Percentiles rank a stretch among this genome's conserved stretches.
These are phyloP conservation scores for Leucoma salicis DNA, from an alignment of 2,888 invertebrate genomes.

Conservation along the genomic window DNA sequence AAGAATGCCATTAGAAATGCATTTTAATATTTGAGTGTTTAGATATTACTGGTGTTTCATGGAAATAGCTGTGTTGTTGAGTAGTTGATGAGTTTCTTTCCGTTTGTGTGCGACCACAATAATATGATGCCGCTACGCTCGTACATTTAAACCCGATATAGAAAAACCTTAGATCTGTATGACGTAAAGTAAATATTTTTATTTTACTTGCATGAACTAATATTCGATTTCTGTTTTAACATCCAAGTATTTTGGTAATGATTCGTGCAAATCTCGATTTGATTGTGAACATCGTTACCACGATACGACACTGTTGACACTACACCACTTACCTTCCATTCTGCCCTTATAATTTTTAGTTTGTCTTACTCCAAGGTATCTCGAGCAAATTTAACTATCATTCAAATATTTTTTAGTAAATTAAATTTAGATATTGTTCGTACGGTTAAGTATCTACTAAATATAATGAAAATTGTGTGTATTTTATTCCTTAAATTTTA, in stretches of 20 bases:
- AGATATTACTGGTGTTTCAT: constrained; percentile 24
- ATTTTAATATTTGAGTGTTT: constrained; percentile 47
- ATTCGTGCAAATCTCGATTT: constrained; percentile 8
- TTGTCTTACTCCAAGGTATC: constrained; percentile 43
- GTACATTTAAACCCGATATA: constrained; percentile 6
- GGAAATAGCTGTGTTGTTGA: constrained; percentile 41
- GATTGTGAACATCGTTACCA: constrained; percentile 16
- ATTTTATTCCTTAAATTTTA: constrained; percentile 46
- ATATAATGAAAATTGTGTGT: constrained; percentile 39
- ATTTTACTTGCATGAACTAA: constrained; percentile 27
- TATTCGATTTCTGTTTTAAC: constrained; percentile 7
- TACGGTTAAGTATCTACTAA: constrained; percentile 43
- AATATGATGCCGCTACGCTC: constrained; percentile 28
- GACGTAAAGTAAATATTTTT: constrained; percentile 29
- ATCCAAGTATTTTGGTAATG: constrained; percentile 26
- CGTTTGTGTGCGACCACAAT: constrained; percentile 18
- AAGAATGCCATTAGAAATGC: constrained; percentile 55
- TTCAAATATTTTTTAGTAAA: constrained; percentile 53
- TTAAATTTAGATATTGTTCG: constrained; percentile 35
- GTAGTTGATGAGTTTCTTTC: constrained; percentile 33
- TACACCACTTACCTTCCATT: constrained; percentile 49
- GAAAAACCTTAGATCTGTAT: constrained; percentile 25
- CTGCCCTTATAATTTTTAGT: constrained; percentile 31
- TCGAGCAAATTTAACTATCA: constrained; percentile 81
- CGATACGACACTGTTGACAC: constrained; percentile 34